These are phyloP conservation scores for Bombylius discolor DNA, from an alignment of 2,888 invertebrate species.

Conservation along the genomic window DNA sequence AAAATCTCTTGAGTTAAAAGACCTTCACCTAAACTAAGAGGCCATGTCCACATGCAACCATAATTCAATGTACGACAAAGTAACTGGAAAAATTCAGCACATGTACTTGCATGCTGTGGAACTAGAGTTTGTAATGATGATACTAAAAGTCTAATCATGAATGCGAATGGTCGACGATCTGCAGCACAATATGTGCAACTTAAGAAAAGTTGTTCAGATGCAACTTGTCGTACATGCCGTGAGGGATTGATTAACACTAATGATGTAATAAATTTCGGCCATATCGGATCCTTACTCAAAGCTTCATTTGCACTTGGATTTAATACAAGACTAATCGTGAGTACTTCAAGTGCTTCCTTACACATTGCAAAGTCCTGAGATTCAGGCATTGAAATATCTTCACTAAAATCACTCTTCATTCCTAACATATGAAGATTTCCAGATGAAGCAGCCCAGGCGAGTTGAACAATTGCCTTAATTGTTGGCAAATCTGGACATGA, in stretches of 20 bases:
- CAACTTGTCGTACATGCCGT: conserved; percentile 43
- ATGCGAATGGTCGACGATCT: conserved; percentile 34
- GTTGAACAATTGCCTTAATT: conserved; percentile 57
- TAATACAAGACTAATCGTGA: conserved; percentile 78
- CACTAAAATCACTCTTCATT: conserved; percentile 41
- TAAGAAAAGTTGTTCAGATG: conserved; percentile 33
- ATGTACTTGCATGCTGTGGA: conserved; percentile 31
- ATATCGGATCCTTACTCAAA: conserved; percentile 66
- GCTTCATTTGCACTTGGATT: conserved; percentile 77
- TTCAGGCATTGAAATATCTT: conserved; percentile 44
- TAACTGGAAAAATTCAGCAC: conserved; percentile 35
- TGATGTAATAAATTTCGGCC: conserved; percentile 82
- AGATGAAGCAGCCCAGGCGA: conserved; percentile 68
- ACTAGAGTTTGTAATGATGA: conserved; percentile 31
- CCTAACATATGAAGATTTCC: conserved; percentile 56
- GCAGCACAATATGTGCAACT: conserved; percentile 36
- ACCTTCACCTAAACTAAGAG: conserved; percentile 30
- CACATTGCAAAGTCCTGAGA: conserved; percentile 59
- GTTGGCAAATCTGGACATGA: conserved; percentile 60
- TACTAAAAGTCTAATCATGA: conserved; percentile 33
- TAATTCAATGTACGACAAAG: conserved; percentile 34
- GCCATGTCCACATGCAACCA: conserved; percentile 35
- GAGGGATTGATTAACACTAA: conserved; percentile 73
- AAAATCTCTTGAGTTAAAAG: conserved; percentile 35
- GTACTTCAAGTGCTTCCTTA: conserved; percentile 83